phyloP scores from a whole-genome alignment of 2,888 invertebrate genomes.

The Caenorhabditis sp. region DNA sequence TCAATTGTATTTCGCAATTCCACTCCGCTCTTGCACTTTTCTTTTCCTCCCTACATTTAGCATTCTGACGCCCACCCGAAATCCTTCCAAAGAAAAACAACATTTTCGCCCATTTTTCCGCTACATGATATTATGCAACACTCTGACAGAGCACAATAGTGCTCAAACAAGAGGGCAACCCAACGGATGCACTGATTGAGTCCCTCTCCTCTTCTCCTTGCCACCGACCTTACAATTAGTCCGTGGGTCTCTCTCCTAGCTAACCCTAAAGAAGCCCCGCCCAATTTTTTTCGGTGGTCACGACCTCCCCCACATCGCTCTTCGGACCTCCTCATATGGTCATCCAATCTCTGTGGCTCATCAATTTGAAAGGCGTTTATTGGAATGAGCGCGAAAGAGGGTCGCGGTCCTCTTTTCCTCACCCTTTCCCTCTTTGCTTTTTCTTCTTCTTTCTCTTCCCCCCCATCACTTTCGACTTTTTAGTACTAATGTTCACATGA shows the following conservation, averaged over 20 bases:
- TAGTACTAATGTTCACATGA: conserved; percentile 52
- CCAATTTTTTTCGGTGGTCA: not conserved
- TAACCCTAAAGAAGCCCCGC: too few species aligned
- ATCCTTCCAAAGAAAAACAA: too few species aligned
- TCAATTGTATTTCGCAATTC: too few species aligned
- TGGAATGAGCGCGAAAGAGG: conserved; percentile 46
- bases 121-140: conserved; percentile 6
- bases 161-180: too few species aligned
- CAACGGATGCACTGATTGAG: conserved; percentile 34
- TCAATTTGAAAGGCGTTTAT: conserved; percentile 57
- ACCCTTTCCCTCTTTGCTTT: too few species aligned
- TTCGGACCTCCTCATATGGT: conserved; percentile 39
- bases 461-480: conserved; percentile 20
- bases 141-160: conserved; percentile 2
- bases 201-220: too few species aligned
- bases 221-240: conserved; percentile 46
- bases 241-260: too few species aligned
- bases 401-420: conserved; percentile 1
- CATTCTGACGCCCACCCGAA: too few species aligned
- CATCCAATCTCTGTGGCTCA: conserved; percentile 55
- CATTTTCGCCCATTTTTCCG: conserved; percentile 1
- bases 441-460: not conserved
- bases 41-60: too few species aligned
- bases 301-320: conserved; percentile 7
- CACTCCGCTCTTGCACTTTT: too few species aligned